These are phyloP conservation scores for Cryptocephalus moraei DNA, from an alignment of 2,888 invertebrate genomes.

Conservation along the genomic window DNA sequence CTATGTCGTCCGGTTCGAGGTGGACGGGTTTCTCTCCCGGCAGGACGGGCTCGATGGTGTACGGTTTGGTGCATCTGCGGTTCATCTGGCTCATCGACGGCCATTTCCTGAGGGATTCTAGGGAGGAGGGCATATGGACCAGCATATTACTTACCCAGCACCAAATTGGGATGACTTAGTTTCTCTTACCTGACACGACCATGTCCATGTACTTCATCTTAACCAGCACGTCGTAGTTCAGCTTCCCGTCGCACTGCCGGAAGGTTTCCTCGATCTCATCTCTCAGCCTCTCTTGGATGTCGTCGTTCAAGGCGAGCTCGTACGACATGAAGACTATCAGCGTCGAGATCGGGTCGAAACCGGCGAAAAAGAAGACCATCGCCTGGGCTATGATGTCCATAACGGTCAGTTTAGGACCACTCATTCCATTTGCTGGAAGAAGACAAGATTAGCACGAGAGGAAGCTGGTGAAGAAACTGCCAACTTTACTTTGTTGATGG, in stretches of 20 bases:
- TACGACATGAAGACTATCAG: constrained; percentile 41
- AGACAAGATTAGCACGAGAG: too few relatives aligned
- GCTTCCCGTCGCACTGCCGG: constrained; percentile 24
- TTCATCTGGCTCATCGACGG: constrained; percentile 40
- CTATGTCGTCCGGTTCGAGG: constrained; percentile 21
- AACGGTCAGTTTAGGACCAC: constrained; percentile 26
- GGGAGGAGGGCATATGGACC: too few relatives aligned
- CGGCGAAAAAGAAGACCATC: constrained; percentile 42
- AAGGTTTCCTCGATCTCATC: constrained; percentile 34
- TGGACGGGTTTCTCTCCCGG: constrained; percentile 18
- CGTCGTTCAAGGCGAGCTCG: constrained; percentile 48
- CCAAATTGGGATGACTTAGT: too few relatives aligned
- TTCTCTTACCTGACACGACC: constrained; percentile 43
- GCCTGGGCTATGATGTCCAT: constrained; percentile 48
- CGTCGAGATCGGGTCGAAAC: constrained; percentile 40
- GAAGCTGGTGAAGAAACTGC: too few relatives aligned
- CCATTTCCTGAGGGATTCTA: constrained; percentile 35
- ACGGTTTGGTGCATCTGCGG: constrained; percentile 41
- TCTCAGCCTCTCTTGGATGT: constrained; percentile 44
- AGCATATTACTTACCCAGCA: too few relatives aligned
- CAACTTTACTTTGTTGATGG: too few relatives aligned
- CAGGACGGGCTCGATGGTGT: constrained; percentile 25
- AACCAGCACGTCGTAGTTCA: constrained; percentile 44
- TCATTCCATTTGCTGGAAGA: too few relatives aligned
- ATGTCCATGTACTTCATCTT: constrained; percentile 51